phyloP scores from a whole-genome alignment of 2,888 invertebrate genomes.

The Taphrorychus bicolor region DNA sequence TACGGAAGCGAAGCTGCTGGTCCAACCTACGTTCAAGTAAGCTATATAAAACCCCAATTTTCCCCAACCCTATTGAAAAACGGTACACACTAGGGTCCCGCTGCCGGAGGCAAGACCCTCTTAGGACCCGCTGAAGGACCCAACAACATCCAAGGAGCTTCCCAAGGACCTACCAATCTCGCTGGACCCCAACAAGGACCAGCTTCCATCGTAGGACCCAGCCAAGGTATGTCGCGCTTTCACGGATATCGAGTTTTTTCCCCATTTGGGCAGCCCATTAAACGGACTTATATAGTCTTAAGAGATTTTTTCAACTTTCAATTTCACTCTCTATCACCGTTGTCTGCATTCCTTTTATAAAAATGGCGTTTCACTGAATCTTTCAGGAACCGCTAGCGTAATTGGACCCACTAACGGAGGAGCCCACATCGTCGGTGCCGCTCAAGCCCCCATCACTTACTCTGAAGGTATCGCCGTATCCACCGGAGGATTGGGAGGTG shows the following conservation, averaged over 20 bases:
- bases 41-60: not conserved
- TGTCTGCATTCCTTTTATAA: no score
- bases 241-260: no score
- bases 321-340: slow-evolving; percentile 15
- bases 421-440: slow-evolving; percentile 40
- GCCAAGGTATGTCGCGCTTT: slow-evolving; percentile 41
- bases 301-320: slow-evolving; percentile 10
- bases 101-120: slow-evolving; percentile 35
- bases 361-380: not conserved
- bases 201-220: slow-evolving; percentile 39
- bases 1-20: slow-evolving; percentile 40
- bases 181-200: slow-evolving; percentile 43
- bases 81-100: slow-evolving; percentile 32
- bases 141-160: slow-evolving; percentile 40
- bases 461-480: slow-evolving; percentile 41
- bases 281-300: slow-evolving; percentile 6
- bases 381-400: slow-evolving; percentile 39
- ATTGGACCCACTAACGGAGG: slow-evolving; percentile 42
- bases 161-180: slow-evolving; percentile 42
- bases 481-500: slow-evolving; percentile 40
- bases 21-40: slow-evolving; percentile 39
- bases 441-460: slow-evolving; percentile 39
- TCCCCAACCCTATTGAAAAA: not conserved
- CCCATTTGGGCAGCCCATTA: slow-evolving; percentile 6
- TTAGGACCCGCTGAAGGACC: slow-evolving; percentile 40